Base-by-base conservation (phyloP, 2,113 vertebrate genomes). In the Phocoena sinus region DNA sequence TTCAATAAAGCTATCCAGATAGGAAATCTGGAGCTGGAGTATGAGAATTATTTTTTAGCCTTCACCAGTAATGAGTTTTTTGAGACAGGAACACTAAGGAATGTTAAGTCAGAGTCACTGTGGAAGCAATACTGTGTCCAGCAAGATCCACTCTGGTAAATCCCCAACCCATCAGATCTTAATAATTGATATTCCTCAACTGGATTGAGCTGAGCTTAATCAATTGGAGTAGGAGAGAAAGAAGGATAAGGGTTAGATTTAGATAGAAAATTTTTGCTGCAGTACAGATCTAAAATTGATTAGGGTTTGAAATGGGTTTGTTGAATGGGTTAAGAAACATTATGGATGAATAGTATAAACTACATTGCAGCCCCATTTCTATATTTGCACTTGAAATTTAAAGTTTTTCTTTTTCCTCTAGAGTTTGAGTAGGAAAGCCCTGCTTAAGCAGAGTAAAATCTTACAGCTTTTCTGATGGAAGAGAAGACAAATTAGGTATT, bases 1-100 rank as follows among this genome's bases (percentile, higher is more conserved):
- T 89, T 96, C 79, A 96, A 96, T 97, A 90, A 94, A 79, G 53
- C 36, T 62, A 89, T 87, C 60, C 63, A 87, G 81, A 93, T 91
- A 93, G 67, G 77, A 97, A 80, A 96, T 86, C 56, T 96, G 44
- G 44, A 97, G 76, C 23, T 84, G 31, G 62, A 50, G 68, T 79
- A 68, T 85, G 81, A 94, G 76, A 96, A 84, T 74, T 33, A 25
- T 92, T 93, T 95, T 83, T n/a, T 84, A 63, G 38, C 47, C 23
- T 76, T 92, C 53, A 74, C 3, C 47, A 83, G 84, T 91, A 96
- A 89, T 86, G 84, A 91, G 8, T 56, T 77, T 93, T 96, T 85
- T 67, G 44, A 87, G 91, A 70, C 2, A n/a, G 14, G 10, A 88
- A 89, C 28, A 65, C 23, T 50, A 47, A 33, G 50, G 28, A 83